Percentiles rank a stretch among this genome's conserved stretches.
phyloP scores from a whole-genome alignment of 2,888 invertebrate genomes.

The Gibbula magus region DNA sequence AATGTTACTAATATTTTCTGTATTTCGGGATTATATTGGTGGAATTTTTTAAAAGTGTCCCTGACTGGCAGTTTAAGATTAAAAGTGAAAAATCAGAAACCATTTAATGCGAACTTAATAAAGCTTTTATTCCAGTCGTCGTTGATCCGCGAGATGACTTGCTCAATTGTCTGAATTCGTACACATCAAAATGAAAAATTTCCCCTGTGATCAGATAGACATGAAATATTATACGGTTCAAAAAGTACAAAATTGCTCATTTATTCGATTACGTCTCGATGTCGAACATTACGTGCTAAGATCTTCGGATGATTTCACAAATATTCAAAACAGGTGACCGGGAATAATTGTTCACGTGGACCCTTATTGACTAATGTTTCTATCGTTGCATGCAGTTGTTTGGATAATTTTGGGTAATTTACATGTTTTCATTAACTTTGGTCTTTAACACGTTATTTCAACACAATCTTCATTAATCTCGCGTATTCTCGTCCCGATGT shows the following conservation, averaged over 20 bases:
- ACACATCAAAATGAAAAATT: too few relatives aligned
- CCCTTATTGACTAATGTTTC: neutral
- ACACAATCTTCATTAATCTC: conserved; percentile 18
- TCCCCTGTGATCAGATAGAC: neutral
- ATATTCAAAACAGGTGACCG: neutral
- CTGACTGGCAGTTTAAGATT: too few relatives aligned
- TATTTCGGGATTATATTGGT: too few relatives aligned
- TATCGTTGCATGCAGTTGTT: neutral
- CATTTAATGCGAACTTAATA: too few relatives aligned
- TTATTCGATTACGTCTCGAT: neutral
- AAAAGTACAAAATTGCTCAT: conserved; percentile 4
- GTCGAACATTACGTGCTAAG: neutral
- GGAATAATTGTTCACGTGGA: neutral
- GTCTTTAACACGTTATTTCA: conserved; percentile 15
- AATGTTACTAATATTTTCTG: too few relatives aligned
- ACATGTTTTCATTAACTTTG: conserved; percentile 13
- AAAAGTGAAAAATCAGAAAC: too few relatives aligned
- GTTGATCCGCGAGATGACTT: too few relatives aligned
- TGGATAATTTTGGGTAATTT: conserved; percentile 16
- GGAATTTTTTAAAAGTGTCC: too few relatives aligned
- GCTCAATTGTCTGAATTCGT: too few relatives aligned
- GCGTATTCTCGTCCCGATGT: conserved; percentile 14
- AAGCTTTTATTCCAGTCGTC: too few relatives aligned
- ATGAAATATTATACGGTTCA: neutral
- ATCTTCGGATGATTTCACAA: neutral